Base-by-base conservation (phyloP, 2,113 vertebrate genomes). In the Embiotoca jacksoni region DNA sequence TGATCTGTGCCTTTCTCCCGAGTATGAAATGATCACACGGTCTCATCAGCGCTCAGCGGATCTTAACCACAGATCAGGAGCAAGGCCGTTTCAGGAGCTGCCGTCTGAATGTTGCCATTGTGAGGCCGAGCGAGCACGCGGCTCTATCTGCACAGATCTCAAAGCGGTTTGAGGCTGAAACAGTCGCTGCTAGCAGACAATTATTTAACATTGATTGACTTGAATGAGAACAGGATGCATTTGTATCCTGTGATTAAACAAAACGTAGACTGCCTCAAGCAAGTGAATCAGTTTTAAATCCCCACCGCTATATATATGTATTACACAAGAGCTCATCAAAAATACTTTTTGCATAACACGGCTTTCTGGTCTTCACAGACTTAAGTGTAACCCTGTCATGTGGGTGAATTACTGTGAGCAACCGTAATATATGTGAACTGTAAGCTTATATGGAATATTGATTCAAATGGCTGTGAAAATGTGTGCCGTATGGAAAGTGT, bases 151-250 rank as follows among this genome's bases (percentile, higher is more conserved):
- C 47, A 72, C 52, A 70, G 78, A 86, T 85, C 81, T 82, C 66
- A 82, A 70, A 77, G 86, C 35, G 59, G 78, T 85, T 81, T 84
- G 56, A 32, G 57, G 52, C 70, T 23, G 37, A 61, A 80, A 49
- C 72, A 39, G 82, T 77, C 62, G 32, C 66, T 4, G 86, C 73
- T 57, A n/a, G 72, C 10, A 44, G 66, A 77, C 72, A 82, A 80
- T 85, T 76, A 83, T 87, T 87, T 88, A 65, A 83, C 80, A 86
- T 80, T 88, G 83, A 88, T 83, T 71, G 80, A 88, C 79, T 82
- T 63, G 77, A 80, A 79, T 67, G 68, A 60, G 72, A 72, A 70
- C 74, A 67, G 76, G 66, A 78, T 70, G 64, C 31, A 47, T 81
- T 78, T 79, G 81, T 76, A 80, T 56, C 81, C 79, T 67, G 23